Percentiles rank a stretch among this genome's conserved stretches.
Evolutionary conservation across 2,113 vertebrate species (phyloP).

Genomic region (Hyperopisus bebe): DNA sequence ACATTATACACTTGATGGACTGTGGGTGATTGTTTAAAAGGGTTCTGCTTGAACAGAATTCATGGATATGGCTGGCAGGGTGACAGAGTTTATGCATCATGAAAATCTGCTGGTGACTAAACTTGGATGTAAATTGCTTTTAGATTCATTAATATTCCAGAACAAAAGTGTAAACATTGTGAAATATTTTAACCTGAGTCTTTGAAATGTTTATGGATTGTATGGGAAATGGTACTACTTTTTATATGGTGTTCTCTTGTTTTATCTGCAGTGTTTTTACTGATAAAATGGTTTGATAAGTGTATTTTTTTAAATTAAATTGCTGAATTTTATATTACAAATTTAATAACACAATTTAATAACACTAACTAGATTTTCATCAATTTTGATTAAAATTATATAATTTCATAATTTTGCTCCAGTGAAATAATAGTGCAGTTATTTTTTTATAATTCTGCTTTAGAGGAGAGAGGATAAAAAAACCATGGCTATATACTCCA

Average conservation of each 20-base stretch:
- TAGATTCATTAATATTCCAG: conserved; percentile 3
- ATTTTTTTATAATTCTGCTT: background rate
- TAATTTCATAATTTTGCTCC: background rate
- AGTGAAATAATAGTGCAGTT: background rate
- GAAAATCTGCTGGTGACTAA: background rate
- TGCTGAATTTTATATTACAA: background rate
- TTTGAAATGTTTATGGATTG: background rate
- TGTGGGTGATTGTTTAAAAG: background rate
- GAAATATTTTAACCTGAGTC: background rate
- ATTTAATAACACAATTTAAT: background rate
- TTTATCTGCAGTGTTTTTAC: background rate
- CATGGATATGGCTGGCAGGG: background rate
- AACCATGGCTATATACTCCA: background rate
- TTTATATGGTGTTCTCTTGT: background rate
- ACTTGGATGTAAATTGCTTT: background rate
- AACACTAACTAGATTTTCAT: background rate
- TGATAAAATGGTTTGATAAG: background rate
- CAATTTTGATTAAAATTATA: background rate
- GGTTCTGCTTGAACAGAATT: background rate
- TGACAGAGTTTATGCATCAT: background rate
- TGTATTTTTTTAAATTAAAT: background rate
- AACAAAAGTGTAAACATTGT: background rate
- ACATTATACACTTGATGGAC: conserved; percentile 2
- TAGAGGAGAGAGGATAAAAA: background rate
- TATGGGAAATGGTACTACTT: background rate